A percentile compares a stretch with the other conserved stretches of the same genome.
Evolutionary conservation across 2,113 vertebrate genomes (phyloP).

Genomic region (Urocitellus parryii): DNA sequence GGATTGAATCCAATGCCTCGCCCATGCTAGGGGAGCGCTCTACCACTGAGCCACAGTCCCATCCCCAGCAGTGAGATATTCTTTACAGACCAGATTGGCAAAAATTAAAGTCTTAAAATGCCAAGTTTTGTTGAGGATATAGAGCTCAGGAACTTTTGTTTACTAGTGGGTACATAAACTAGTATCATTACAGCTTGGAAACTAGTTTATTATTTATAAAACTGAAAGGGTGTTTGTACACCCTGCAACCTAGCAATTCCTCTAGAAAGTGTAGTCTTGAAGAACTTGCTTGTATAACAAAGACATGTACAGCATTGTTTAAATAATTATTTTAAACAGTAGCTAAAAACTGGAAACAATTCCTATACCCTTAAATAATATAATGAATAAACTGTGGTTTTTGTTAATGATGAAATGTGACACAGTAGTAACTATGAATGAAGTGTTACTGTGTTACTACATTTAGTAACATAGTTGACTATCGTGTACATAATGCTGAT

Average conservation of each 20-base stretch:
- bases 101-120: slow-evolving; percentile 16
- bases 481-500: neutral
- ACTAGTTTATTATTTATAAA: slow-evolving; percentile 48
- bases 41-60: no score
- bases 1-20: no score
- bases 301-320: slow-evolving; percentile 11
- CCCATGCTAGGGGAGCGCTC: no score
- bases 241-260: neutral
- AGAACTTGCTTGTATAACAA: neutral
- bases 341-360: slow-evolving; percentile 27
- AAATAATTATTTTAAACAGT: slow-evolving; percentile 32
- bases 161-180: slow-evolving; percentile 18
- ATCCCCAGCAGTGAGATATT: neutral
- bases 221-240: neutral
- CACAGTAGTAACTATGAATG: neutral
- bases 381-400: neutral
- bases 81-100: slow-evolving; percentile 14
- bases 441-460: neutral
- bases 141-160: slow-evolving; percentile 3
- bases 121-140: slow-evolving; percentile 40
- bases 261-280: neutral
- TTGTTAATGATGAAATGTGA: neutral
- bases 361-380: neutral
- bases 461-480: slow-evolving; percentile 2
- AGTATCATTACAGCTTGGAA: slow-evolving; percentile 24